Conservation (phyloP, 1,140 invertebrate species). For the Drosophila bipectinata region DNA sequence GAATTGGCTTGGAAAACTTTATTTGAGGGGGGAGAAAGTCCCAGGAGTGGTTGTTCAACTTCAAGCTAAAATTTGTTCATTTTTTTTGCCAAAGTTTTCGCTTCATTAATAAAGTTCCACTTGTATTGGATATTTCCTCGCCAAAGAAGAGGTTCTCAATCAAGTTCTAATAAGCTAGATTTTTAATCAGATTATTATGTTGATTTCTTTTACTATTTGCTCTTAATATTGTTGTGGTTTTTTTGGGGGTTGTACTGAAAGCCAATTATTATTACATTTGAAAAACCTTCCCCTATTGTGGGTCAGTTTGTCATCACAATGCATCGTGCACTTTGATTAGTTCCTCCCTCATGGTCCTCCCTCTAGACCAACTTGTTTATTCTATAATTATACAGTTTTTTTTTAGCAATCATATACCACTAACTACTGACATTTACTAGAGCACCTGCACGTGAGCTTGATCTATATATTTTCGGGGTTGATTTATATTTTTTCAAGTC, state of each 20-base stretch:
- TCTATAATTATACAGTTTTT: slow-evolving; percentile 40
- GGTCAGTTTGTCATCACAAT: slow-evolving; percentile 31
- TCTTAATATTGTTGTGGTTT: not conserved
- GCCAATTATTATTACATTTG: slow-evolving; percentile 18
- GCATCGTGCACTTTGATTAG: slow-evolving; percentile 51
- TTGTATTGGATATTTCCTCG: no score
- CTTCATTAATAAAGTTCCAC: not conserved
- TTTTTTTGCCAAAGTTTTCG: slow-evolving; percentile 15
- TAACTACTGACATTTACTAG: slow-evolving; percentile 23
- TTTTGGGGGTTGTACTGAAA: not conserved
- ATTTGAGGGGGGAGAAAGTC: not conserved
- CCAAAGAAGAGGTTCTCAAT: not conserved
- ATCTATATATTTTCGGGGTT: slow-evolving; percentile 8
- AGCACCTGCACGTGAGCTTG: slow-evolving; percentile 39
- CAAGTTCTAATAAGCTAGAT: not conserved
- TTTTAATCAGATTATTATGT: not conserved
- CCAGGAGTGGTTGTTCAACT: not conserved
- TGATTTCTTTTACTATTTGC: not conserved
- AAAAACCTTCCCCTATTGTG: slow-evolving; percentile 33
- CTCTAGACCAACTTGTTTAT: slow-evolving; percentile 13
- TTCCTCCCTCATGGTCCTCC: not conserved
- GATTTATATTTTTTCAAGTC: slow-evolving; percentile 25
- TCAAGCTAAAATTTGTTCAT: slow-evolving; percentile 8
- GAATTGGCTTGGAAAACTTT: slow-evolving; percentile 6
- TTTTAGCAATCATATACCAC: slow-evolving; percentile 32